These are phyloP conservation scores for Leptinotarsa lineolata DNA, from an alignment of 1,140 invertebrate genomes.

Conservation along the genomic window DNA sequence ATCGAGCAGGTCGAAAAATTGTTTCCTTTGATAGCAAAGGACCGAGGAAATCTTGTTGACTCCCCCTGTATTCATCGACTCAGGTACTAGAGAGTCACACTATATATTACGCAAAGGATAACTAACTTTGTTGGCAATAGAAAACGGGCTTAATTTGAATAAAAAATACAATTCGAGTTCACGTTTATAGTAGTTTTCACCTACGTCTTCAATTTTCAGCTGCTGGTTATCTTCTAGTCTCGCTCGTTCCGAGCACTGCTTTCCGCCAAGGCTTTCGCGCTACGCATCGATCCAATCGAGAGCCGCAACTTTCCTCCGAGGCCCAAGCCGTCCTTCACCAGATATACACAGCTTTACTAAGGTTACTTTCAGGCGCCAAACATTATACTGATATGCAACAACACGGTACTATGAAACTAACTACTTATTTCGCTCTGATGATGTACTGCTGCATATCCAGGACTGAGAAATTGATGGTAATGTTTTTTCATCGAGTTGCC, in stretches of 20 bases:
- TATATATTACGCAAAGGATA: too few relatives aligned
- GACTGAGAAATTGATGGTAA: constrained; percentile 90
- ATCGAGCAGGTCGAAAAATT: too few relatives aligned
- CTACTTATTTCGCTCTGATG: constrained; percentile 88
- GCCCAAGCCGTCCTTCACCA: constrained; percentile 81
- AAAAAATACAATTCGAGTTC: too few relatives aligned
- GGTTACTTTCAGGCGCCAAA: constrained; percentile 78
- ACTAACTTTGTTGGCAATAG: too few relatives aligned
- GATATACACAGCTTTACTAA: constrained; percentile 78
- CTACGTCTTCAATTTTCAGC: constrained; percentile 59
- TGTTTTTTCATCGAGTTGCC: constrained; percentile 37
- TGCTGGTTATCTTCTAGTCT: constrained; percentile 83
- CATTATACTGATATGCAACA: constrained; percentile 83
- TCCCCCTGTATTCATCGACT: too few relatives aligned
- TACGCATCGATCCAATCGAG: constrained; percentile 60
- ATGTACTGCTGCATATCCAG: constrained; percentile 88
- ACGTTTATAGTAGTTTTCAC: too few relatives aligned
- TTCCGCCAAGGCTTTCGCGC: constrained; percentile 84
- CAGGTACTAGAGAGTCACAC: too few relatives aligned
- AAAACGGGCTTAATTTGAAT: too few relatives aligned
- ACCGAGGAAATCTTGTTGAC: too few relatives aligned
- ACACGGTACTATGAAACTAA: constrained; percentile 89
- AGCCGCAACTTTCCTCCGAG: constrained; percentile 64
- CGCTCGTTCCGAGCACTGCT: constrained; percentile 83
- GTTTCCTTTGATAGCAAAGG: too few relatives aligned